Conservation (phyloP, 2,113 vertebrate species). For the Prolemur simus region DNA sequence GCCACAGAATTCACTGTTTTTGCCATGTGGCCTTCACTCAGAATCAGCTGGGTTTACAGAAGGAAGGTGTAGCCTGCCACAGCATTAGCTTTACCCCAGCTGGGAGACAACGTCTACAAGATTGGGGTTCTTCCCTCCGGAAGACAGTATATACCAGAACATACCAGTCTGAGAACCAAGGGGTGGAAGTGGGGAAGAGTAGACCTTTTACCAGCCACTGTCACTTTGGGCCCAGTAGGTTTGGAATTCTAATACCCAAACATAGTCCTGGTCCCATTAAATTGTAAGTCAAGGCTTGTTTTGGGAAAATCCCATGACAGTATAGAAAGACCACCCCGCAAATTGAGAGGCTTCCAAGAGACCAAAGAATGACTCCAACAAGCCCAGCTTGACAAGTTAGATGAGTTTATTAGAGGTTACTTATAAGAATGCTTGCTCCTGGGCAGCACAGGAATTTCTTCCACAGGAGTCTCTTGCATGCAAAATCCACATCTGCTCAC, state of each 20-base stretch:
- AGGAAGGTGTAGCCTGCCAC: too few species aligned
- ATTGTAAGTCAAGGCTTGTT: neutral
- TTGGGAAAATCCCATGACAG: too few species aligned
- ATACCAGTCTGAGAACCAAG: neutral
- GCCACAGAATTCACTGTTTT: neutral
- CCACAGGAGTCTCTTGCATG: too few species aligned
- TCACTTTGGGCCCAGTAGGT: neutral
- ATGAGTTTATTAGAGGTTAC: too few species aligned
- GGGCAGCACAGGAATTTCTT: too few species aligned
- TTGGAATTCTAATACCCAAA: neutral
- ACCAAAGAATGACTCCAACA: too few species aligned
- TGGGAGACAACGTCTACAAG: too few species aligned
- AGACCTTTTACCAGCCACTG: neutral
- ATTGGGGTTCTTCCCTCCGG: neutral
- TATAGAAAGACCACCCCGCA: too few species aligned
- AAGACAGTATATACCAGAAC: neutral
- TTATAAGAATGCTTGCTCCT: too few species aligned
- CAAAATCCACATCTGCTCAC: too few species aligned
- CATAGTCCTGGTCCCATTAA: neutral
- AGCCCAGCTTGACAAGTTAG: too few species aligned
- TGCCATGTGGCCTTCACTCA: neutral
- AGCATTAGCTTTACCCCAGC: neutral
- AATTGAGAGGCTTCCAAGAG: too few species aligned
- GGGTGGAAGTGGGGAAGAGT: neutral
- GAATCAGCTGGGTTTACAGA: neutral